These are phyloP conservation scores for Acromyrmex charruanus DNA, from an alignment of 1,140 invertebrate genomes.

Conservation along the genomic window DNA sequence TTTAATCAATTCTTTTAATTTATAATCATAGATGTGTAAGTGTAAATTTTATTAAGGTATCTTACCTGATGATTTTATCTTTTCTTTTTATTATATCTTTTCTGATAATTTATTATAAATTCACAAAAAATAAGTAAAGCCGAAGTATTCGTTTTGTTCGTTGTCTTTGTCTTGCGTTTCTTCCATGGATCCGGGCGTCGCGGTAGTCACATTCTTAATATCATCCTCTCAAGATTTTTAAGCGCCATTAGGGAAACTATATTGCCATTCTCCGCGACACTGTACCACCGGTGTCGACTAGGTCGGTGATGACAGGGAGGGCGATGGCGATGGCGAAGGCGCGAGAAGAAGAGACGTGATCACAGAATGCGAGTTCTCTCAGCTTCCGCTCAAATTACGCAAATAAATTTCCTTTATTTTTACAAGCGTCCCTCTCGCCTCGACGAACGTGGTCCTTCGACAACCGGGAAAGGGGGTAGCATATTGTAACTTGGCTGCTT, in stretches of 20 bases:
- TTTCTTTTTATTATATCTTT: background rate
- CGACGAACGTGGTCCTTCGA: conserved; percentile 71
- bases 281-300: conserved; percentile 51
- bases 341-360: conserved; percentile 67
- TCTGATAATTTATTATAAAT: conserved; percentile 28
- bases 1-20: background rate
- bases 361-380: conserved; percentile 75
- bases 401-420: conserved; percentile 87
- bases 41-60: background rate
- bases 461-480: conserved; percentile 7
- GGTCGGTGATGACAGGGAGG: conserved; percentile 33
- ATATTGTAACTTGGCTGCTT: conserved; percentile 69
- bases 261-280: conserved; percentile 83
- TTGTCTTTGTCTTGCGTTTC: conserved; percentile 46
- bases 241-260: conserved; percentile 87
- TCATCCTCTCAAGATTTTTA: conserved; percentile 87
- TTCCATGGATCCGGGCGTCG: conserved; percentile 68
- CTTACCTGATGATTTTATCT: no score
- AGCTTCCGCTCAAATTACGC: conserved; percentile 81
- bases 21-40: background rate
- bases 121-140: conserved; percentile 14
- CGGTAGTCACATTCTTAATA: conserved; percentile 86
- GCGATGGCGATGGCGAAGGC: conserved; percentile 40
- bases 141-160: background rate
- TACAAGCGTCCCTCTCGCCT: conserved; percentile 76